Evolutionary conservation across 2,113 vertebrate species (phyloP), one percentile per base, ranked within the genome.

Genomic region (Gavia stellata): DNA sequence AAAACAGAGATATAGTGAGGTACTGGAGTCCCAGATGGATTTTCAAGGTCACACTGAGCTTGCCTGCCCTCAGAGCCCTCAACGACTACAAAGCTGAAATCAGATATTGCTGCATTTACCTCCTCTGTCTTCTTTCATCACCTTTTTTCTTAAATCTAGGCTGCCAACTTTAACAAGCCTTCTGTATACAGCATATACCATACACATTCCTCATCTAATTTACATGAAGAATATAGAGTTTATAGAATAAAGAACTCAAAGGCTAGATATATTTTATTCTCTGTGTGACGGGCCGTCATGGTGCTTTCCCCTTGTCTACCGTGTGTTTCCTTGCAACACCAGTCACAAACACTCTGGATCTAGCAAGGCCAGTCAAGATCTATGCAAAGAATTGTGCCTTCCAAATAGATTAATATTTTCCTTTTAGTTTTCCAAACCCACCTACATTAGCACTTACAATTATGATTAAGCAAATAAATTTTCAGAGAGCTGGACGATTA

Each of bases 121-220:
- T 86, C 77, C 42, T 26, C 65, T 95, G 79, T 81, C 77, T 84
- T 84, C 61, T 79, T 78, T 89, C 83, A 87, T 49, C 62, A 45
- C 12, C 18, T 81, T 88, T 90, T 56, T 68, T 49, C 77, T 81
- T 84, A 84, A 87, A 90, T 58, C 47, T 81, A 71, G 34, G 65
- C 68, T 74, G 65, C 50, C 61, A 91, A 33, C 65, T 67, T 96
- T 79, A 94, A 89, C 55, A 86, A 89, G 72, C 63, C 20, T 74
- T 66, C n/a, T 55, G 38, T 18, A 67, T 4, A 56, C 14, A 94
- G 44, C 52, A 44, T 17, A 55, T 34, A 44, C 50, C 0, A 2
- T 47, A 86, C 47, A 55, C 28, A 75, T 47, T 70, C 47, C n/a
- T 92, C 45, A 81, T 29, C 59, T 78, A 78, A 74, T 40, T 66